A percentile compares a stretch with the other conserved stretches of the same genome.
phyloP scores from a whole-genome alignment of 2,797 vertebrate genomes.

The Acropternis orthonyx region DNA sequence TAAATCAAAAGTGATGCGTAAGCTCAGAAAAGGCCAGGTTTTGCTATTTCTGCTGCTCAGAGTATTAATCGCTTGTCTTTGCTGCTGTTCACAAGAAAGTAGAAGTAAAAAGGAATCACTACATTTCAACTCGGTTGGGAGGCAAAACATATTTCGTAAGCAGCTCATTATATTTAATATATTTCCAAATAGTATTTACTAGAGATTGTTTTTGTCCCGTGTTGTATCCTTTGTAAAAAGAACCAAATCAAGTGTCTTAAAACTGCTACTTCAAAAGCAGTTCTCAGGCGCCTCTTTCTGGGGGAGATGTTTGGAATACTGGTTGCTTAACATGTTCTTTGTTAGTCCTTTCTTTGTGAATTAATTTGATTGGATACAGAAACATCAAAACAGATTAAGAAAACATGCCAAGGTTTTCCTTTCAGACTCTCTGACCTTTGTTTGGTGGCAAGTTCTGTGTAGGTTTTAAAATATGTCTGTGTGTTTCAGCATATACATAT shows the following conservation, averaged over 20 bases:
- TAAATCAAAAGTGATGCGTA: background rate
- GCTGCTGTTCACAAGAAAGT: background rate
- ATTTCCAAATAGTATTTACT: background rate
- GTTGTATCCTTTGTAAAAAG: background rate
- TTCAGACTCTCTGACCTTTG: background rate
- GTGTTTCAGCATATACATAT: background rate
- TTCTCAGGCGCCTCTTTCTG: background rate
- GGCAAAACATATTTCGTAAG: background rate
- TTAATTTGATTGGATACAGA: background rate
- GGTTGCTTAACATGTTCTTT: background rate
- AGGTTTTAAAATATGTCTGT: constrained; percentile 21
- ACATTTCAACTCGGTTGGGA: background rate
- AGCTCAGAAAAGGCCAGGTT: background rate
- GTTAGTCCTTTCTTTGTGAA: background rate
- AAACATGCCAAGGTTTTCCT: background rate
- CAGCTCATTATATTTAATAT: background rate
- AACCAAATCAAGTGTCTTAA: background rate
- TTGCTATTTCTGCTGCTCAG: background rate
- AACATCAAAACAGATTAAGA: constrained; percentile 2
- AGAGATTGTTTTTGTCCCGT: background rate
- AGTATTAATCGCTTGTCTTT: background rate
- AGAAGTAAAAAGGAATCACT: background rate
- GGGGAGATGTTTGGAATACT: background rate
- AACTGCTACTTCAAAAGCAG: background rate
- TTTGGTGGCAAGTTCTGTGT: background rate